Evolutionary conservation across 2,113 vertebrate genomes (phyloP).

Genomic region (Vidua chalybeata): DNA sequence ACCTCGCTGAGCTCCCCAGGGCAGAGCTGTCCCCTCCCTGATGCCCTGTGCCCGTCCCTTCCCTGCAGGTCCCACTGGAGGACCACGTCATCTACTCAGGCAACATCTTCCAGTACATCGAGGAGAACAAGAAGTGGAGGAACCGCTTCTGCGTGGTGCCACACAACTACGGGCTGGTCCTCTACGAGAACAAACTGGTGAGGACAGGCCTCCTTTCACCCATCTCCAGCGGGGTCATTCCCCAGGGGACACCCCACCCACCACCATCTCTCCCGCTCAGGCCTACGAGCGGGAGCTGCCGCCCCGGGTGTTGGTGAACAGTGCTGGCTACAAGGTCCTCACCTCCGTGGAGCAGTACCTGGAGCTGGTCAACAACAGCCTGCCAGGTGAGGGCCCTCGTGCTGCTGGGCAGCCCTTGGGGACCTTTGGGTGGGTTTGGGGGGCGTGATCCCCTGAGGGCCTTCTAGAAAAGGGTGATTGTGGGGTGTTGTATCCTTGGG

Average conservation of each 20-base stretch:
- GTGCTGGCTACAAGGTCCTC: conserved; percentile 90
- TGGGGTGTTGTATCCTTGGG: too few relatives aligned
- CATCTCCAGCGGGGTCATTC: not conserved
- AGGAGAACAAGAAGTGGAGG: conserved; percentile 94
- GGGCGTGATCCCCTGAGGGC: fast-evolving
- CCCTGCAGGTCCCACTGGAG: conserved; percentile 78
- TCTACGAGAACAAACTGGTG: conserved; percentile 88
- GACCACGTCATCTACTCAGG: conserved; percentile 91
- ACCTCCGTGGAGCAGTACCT: conserved; percentile 89
- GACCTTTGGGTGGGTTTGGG: not conserved
- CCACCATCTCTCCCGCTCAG: conserved; percentile 59
- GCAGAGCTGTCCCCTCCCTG: not conserved
- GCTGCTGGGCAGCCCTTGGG: not conserved
- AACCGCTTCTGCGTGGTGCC: conserved; percentile 88
- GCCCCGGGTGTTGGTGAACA: conserved; percentile 84
- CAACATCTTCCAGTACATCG: conserved; percentile 90
- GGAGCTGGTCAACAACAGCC: conserved; percentile 84
- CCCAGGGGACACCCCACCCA: not conserved
- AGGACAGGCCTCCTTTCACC: not conserved
- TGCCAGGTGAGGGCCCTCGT: conserved; percentile 80
- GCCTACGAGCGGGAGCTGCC: conserved; percentile 84
- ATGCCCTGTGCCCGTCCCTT: too few relatives aligned
- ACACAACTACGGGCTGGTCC: conserved; percentile 84
- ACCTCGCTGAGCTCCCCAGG: fast-evolving
- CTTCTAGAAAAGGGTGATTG: not conserved